Evolutionary conservation across 2,113 vertebrate genomes (phyloP).

Genomic region (Pangasianodon hypophthalmus): DNA sequence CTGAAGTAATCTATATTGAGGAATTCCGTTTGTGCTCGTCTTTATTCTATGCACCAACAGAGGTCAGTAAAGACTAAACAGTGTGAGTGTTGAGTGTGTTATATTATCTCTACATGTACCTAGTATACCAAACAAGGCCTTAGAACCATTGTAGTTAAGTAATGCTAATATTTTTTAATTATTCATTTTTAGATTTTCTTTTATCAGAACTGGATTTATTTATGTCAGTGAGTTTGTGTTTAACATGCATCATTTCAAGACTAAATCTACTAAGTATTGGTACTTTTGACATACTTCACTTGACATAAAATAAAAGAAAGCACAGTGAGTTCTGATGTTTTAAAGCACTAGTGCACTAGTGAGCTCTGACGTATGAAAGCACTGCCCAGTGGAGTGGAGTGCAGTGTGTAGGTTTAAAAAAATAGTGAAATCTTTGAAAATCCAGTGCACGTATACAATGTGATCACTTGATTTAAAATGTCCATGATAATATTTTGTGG

Average conservation of each 20-base stretch:
- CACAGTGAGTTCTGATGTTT: background rate
- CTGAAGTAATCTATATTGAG: background rate
- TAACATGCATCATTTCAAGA: background rate
- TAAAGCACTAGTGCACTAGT: too few species aligned
- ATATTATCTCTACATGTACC: background rate
- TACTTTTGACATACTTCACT: background rate
- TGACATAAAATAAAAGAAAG: background rate
- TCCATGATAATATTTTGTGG: background rate
- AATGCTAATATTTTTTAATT: background rate
- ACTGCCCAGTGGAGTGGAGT: background rate
- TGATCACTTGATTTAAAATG: background rate
- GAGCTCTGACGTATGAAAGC: background rate
- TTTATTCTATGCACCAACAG: constrained; percentile 3
- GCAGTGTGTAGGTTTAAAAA: background rate
- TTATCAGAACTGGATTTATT: background rate
- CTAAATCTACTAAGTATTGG: background rate
- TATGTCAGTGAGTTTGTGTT: background rate
- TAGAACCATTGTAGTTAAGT: background rate
- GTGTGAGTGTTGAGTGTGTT: background rate
- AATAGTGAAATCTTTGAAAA: background rate
- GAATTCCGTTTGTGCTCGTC: background rate
- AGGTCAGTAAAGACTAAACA: constrained; percentile 24
- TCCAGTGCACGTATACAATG: background rate
- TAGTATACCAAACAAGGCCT: background rate
- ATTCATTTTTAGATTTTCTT: background rate